Evolutionary conservation across 2,797 vertebrate species (phyloP).

Genomic region (Sebastes melanostomus): DNA sequence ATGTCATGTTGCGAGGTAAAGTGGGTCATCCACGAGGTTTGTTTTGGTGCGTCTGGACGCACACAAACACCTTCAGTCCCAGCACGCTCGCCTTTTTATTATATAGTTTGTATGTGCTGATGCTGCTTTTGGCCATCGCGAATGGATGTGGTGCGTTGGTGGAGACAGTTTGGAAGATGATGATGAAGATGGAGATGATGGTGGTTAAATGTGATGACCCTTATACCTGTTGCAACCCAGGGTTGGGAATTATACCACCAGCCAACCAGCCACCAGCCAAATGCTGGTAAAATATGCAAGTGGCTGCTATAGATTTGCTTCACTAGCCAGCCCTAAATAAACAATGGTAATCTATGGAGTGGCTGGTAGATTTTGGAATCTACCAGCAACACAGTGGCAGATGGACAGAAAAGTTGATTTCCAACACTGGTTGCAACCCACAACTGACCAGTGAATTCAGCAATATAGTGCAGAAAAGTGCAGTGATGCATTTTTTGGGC

Average conservation of each 20-base stretch:
- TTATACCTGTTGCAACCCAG: slow-evolving; percentile 43
- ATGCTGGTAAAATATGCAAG: too few species aligned
- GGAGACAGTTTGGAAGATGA: not conserved
- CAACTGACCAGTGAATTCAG: not conserved
- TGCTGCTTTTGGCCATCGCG: not conserved
- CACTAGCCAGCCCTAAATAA: too few species aligned
- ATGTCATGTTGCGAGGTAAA: not conserved
- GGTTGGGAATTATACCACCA: too few species aligned
- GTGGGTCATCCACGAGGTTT: slow-evolving; percentile 30
- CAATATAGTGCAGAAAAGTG: not conserved
- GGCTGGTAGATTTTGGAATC: too few species aligned
- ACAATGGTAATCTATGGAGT: too few species aligned
- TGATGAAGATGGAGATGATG: not conserved
- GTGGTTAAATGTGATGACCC: not conserved
- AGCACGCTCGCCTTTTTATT: too few species aligned
- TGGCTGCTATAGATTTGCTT: too few species aligned
- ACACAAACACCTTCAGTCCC: not conserved
- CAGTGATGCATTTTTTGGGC: not conserved
- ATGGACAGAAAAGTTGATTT: too few species aligned
- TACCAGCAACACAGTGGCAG: too few species aligned
- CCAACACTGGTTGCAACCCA: not conserved
- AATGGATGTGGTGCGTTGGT: not conserved
- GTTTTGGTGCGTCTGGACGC: slow-evolving; percentile 30
- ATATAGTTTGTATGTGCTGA: not conserved
- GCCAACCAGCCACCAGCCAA: too few species aligned